Evolutionary conservation across 2,888 invertebrate genomes (phyloP).

Genomic region (Atrina japonica): DNA sequence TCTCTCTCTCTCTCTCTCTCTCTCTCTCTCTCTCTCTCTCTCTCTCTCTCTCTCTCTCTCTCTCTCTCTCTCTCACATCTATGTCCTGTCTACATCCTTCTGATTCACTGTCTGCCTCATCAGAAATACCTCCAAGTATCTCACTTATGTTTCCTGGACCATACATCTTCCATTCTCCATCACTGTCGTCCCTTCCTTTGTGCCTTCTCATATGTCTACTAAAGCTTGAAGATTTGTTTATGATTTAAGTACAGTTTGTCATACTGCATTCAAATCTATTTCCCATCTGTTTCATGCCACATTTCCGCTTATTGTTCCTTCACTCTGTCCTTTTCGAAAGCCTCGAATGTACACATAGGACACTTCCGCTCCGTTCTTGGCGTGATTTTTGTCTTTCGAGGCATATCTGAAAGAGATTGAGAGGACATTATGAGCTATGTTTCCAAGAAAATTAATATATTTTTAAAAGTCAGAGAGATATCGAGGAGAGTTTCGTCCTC

Average conservation of each 20-base stretch:
- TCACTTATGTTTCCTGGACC: too few species aligned
- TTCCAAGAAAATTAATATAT: neutral
- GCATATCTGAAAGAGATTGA: neutral
- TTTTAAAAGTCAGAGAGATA: constrained; percentile 1
- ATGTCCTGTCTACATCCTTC: too few species aligned
- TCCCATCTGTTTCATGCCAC: constrained; percentile 1
- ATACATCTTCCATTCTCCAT: too few species aligned
- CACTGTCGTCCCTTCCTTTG: too few species aligned
- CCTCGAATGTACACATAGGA: constrained; percentile 8
- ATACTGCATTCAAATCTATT: neutral
- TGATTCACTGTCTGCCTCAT: too few species aligned
- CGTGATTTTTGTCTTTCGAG: neutral
- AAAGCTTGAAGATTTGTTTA: neutral
- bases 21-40: too few species aligned
- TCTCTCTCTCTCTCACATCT: too few species aligned
- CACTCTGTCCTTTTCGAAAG: neutral
- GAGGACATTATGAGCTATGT: neutral
- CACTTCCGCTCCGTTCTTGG: neutral
- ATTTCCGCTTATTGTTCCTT: neutral
- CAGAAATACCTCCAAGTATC: too few species aligned
- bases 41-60: too few species aligned
- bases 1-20: too few species aligned
- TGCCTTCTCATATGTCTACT: constrained; percentile 1
- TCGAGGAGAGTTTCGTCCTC: neutral
- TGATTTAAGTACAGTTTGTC: neutral